phyloP scores from a whole-genome alignment of 2,797 vertebrate genomes.

The Sebastes baramenuke region DNA sequence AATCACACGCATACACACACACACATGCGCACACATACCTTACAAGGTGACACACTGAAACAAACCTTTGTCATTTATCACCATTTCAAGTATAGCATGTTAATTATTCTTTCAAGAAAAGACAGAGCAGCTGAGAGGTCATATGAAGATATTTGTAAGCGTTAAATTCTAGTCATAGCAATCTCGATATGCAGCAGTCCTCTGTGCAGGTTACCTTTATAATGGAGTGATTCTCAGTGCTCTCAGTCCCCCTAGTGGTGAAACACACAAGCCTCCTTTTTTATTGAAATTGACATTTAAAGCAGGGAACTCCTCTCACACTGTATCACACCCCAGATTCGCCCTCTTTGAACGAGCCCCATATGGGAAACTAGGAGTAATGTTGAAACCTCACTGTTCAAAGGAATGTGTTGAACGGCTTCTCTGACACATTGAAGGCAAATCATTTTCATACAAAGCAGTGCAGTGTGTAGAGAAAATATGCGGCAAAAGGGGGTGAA shows the following conservation, averaged over 20 bases:
- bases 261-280: slow-evolving; percentile 5
- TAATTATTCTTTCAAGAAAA: background rate
- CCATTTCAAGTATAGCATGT: background rate
- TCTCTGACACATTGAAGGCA: background rate
- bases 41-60: background rate
- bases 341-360: background rate
- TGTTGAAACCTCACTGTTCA: slow-evolving; percentile 1
- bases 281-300: slow-evolving; percentile 9
- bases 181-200: slow-evolving; percentile 4
- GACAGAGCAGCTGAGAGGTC: background rate
- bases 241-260: slow-evolving; percentile 78
- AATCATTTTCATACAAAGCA: background rate
- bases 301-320: slow-evolving; percentile 3
- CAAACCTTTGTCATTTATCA: slow-evolving; percentile 11
- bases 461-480: background rate
- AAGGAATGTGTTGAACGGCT: background rate
- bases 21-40: background rate
- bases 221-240: slow-evolving; percentile 61
- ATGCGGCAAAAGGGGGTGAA: background rate
- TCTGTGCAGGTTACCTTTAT: background rate
- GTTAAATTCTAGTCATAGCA: background rate
- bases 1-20: slow-evolving; percentile 18
- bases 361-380: background rate
- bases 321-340: slow-evolving; percentile 2
- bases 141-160: background rate